phyloP scores from a whole-genome alignment of 37 sponge, comb jelly and placozoan genomes.

The Tethya wilhelma region DNA sequence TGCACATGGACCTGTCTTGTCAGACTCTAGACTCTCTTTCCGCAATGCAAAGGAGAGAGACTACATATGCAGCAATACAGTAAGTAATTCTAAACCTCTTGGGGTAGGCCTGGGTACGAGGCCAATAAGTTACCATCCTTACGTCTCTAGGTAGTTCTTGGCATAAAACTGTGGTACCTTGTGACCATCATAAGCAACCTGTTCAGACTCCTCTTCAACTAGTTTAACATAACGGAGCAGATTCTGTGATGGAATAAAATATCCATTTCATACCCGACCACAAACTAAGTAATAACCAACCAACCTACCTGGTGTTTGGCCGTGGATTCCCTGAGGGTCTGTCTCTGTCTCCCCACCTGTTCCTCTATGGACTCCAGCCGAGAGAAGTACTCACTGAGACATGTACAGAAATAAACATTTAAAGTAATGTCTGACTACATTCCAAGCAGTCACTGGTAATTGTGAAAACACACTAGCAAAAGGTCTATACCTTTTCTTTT shows the following conservation, averaged over 20 bases:
- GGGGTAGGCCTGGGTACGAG: too few species aligned
- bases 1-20: too few species aligned
- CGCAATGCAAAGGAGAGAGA: too few species aligned
- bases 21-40: too few species aligned
- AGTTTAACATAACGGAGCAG: neutral
- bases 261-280: too few species aligned
- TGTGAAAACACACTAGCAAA: too few species aligned
- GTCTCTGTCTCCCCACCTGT: slow-evolving; percentile 12
- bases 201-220: neutral
- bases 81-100: too few species aligned
- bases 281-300: too few species aligned
- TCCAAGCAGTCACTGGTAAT: neutral
- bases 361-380: slow-evolving; percentile 14
- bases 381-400: slow-evolving; percentile 4
- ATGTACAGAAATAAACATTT: too few species aligned
- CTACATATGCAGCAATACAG: neutral
- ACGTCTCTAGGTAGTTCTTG: neutral
- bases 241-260: too few species aligned
- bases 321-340: slow-evolving; percentile 14
- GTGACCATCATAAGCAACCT: neutral
- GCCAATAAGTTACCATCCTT: too few species aligned
- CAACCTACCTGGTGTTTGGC: slow-evolving; percentile 32
- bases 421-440: neutral
- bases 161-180: neutral
- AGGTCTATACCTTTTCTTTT: neutral